A percentile compares a stretch with the other conserved stretches of the same genome.
Conservation (phyloP, 2,888 invertebrate species). For the Pilophorus perplexus region DNA sequence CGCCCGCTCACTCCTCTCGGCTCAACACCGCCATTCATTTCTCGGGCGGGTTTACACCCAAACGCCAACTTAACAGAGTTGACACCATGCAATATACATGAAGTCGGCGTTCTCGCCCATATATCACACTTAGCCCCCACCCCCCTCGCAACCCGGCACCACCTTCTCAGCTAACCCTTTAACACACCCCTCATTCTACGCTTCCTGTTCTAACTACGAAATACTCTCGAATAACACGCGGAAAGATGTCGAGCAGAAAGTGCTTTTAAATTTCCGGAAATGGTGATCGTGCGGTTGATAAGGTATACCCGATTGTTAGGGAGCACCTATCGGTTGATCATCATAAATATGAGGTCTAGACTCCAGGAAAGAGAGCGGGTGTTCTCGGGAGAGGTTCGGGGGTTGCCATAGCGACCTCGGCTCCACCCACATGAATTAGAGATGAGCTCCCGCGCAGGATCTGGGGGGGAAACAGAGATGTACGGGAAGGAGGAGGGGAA, state of each 20-base stretch:
- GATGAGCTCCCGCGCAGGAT: not conserved
- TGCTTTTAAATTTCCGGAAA: not conserved
- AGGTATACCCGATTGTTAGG: not conserved
- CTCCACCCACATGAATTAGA: constrained; percentile 34
- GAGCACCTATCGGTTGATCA: not conserved
- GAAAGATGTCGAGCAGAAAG: not conserved
- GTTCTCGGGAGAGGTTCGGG: not conserved
- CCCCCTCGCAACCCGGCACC: not conserved
- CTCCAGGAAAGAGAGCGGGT: not conserved
- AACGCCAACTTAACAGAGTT: constrained; percentile 4
- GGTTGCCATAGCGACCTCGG: constrained; percentile 28
- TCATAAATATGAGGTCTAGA: not conserved
- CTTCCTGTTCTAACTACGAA: not conserved
- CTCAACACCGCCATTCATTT: not conserved
- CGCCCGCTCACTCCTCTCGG: no score
- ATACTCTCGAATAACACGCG: not conserved
- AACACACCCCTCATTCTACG: not conserved
- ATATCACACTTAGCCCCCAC: not conserved
- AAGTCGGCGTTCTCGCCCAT: not conserved
- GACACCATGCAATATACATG: constrained; percentile 9
- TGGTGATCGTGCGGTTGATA: not conserved
- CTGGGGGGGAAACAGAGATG: not conserved
- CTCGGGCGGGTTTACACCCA: not conserved
- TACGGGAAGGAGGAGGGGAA: not conserved
- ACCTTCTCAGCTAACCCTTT: not conserved